Evolutionary conservation across 2,797 vertebrate genomes (phyloP).

Genomic region (Rhynchotus rufescens): DNA sequence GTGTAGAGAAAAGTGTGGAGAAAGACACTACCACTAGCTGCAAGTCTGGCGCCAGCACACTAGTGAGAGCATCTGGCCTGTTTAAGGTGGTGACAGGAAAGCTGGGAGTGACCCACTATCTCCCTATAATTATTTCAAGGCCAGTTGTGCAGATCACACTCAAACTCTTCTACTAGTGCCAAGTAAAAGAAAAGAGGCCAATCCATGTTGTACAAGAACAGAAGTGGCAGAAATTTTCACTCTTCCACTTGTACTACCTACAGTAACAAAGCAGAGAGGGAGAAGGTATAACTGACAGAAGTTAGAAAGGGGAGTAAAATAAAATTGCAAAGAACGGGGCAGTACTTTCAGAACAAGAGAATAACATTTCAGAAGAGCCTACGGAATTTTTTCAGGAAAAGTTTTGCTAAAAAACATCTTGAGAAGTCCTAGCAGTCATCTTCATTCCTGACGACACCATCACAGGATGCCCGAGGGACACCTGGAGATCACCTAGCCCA

Average conservation of each 20-base stretch:
- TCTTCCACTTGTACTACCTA: neutral
- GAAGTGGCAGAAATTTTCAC: neutral
- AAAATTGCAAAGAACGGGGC: neutral
- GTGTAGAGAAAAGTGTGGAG: neutral
- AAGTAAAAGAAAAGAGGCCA: neutral
- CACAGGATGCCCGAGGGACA: too few relatives aligned
- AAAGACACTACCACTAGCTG: neutral
- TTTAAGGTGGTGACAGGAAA: neutral
- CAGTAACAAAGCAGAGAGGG: fast-evolving
- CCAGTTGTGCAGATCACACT: neutral
- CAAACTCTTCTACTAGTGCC: neutral
- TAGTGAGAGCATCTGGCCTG: neutral
- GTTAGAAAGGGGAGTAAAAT: neutral
- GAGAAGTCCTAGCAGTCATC: neutral
- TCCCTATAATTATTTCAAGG: neutral
- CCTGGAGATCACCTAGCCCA: too few relatives aligned
- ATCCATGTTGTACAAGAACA: neutral
- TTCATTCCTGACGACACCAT: neutral
- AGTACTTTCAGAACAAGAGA: neutral
- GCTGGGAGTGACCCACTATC: neutral
- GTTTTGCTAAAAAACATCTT: neutral
- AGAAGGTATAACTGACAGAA: neutral
- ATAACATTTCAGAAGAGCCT: neutral
- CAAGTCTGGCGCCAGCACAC: neutral
- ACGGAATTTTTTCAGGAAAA: neutral